These are phyloP conservation scores for Xenotilapia longispinis DNA, from an alignment of 2,113 vertebrate genomes.

Conservation along the genomic window DNA sequence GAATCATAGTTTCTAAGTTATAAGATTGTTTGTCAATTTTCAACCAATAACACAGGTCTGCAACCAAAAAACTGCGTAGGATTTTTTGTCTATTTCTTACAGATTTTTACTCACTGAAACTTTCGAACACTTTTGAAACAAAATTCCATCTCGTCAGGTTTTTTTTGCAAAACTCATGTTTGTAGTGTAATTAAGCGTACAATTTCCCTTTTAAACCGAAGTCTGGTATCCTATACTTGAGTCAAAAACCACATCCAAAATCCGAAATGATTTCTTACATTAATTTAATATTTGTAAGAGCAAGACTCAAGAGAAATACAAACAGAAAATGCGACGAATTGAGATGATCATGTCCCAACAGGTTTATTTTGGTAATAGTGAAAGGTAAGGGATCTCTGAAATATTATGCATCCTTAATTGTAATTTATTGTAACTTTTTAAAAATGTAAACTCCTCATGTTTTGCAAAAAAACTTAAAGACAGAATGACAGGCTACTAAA, in stretches of 20 bases:
- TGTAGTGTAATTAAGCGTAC: neutral
- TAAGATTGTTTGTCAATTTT: neutral
- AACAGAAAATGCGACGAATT: neutral
- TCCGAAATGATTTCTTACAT: neutral
- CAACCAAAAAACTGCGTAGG: neutral
- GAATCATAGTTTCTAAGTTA: neutral
- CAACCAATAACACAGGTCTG: neutral
- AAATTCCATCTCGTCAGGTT: neutral
- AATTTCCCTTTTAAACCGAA: neutral
- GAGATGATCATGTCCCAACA: neutral
- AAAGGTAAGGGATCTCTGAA: neutral
- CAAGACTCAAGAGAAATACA: neutral
- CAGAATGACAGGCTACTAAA: neutral
- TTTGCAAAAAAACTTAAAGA: neutral
- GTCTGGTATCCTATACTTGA: neutral
- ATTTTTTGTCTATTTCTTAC: neutral
- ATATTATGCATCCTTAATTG: neutral
- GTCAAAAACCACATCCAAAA: neutral
- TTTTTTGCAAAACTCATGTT: neutral
- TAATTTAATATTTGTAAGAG: neutral
- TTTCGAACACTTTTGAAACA: too few species aligned
- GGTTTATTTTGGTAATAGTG: neutral
- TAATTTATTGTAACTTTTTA: neutral
- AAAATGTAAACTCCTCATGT: neutral
- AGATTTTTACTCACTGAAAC: neutral